A percentile compares a stretch with the other conserved stretches of the same genome.
These are phyloP conservation scores for Botia kubotai DNA, from an alignment of 2,797 vertebrate species.

Conservation along the genomic window DNA sequence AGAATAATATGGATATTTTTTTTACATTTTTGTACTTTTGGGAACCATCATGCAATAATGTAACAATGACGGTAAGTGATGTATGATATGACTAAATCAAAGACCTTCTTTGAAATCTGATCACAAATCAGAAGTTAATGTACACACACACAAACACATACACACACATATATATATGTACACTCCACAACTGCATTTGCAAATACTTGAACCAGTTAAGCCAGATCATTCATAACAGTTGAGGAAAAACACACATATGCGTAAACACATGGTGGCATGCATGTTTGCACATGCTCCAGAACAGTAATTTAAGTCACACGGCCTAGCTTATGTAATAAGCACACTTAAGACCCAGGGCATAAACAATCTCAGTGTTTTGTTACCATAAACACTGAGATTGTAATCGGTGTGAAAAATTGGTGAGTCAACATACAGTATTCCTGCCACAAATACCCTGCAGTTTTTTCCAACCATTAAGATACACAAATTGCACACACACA, in stretches of 20 bases:
- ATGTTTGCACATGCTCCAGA: neutral
- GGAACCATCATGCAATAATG: too few species aligned
- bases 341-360: neutral
- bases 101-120: too few species aligned
- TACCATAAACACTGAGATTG: neutral
- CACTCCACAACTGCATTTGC: neutral
- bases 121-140: neutral
- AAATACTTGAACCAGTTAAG: conserved; percentile 4
- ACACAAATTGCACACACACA: neutral
- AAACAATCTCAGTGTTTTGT: neutral
- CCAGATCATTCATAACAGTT: neutral
- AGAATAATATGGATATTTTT: neutral
- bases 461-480: neutral
- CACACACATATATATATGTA: neutral
- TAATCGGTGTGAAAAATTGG: neutral
- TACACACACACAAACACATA: neutral
- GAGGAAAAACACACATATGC: neutral
- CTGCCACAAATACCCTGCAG: neutral
- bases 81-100: too few species aligned
- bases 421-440: neutral
- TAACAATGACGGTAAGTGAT: too few species aligned
- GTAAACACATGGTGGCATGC: neutral
- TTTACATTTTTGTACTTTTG: too few species aligned
- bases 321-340: neutral
- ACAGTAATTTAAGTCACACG: neutral